These are phyloP conservation scores for Zapornia atra DNA, from an alignment of 2,113 vertebrate species.

Conservation along the genomic window DNA sequence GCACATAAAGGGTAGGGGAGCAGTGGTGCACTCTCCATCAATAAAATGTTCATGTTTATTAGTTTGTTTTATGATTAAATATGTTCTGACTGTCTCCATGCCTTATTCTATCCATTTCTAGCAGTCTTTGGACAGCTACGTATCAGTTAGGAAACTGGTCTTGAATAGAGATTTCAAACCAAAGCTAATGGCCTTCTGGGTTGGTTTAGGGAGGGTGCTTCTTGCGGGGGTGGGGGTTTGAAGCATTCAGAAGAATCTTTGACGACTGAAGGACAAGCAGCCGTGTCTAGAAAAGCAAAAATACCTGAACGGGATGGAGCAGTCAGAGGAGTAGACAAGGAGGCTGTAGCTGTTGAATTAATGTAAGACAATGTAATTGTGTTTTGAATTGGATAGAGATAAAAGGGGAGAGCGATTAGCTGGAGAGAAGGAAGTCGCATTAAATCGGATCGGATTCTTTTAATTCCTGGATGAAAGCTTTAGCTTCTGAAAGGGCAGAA, in stretches of 20 bases:
- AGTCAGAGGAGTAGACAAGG: neutral
- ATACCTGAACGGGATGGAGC: neutral
- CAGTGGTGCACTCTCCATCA: neutral
- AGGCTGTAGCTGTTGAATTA: neutral
- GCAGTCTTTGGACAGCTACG: neutral
- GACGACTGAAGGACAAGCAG: neutral
- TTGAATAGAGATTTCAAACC: neutral
- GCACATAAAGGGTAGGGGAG: neutral
- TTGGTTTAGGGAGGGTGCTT: neutral
- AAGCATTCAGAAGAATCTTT: neutral
- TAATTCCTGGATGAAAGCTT: conserved; percentile 62
- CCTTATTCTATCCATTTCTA: neutral
- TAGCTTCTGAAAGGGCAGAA: conserved; percentile 22
- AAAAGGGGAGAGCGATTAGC: neutral
- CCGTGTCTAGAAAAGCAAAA: neutral
- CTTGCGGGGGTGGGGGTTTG: neutral
- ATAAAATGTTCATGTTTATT: neutral
- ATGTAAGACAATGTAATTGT: neutral
- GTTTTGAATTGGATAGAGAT: conserved; percentile 11
- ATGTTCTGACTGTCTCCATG: neutral
- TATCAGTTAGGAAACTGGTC: neutral
- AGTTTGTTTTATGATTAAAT: neutral
- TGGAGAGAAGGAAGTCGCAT: neutral
- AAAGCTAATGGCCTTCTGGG: neutral
- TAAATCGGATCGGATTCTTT: conserved; percentile 33